Evolutionary conservation across 2,797 vertebrate species (phyloP).

Genomic region (Crenichthys baileyi): DNA sequence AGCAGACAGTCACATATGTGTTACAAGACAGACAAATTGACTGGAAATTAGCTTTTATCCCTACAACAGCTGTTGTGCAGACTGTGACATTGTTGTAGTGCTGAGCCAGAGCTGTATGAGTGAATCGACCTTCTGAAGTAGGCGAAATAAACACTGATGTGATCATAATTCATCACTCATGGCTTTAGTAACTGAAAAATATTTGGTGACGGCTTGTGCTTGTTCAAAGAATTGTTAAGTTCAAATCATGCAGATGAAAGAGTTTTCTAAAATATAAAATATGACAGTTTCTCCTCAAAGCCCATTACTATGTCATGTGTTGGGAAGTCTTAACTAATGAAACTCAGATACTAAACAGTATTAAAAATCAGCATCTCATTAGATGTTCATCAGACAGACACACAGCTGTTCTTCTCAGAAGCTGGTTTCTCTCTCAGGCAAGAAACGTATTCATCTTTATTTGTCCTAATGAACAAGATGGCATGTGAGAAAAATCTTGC

Average conservation of each 20-base stretch:
- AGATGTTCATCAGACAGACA: background rate
- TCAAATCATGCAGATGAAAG: background rate
- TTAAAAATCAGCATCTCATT: background rate
- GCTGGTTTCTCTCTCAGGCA: background rate
- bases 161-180: background rate
- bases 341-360: background rate
- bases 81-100: background rate
- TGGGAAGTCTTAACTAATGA: background rate
- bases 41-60: background rate
- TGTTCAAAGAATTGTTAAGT: background rate
- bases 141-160: background rate
- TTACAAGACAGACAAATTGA: slow-evolving; percentile 31
- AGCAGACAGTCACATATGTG: slow-evolving; percentile 21
- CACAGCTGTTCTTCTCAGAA: background rate
- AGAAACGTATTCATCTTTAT: background rate
- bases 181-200: background rate
- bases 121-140: background rate
- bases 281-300: background rate
- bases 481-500: background rate
- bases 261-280: background rate
- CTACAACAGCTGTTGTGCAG: slow-evolving; percentile 2
- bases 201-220: background rate
- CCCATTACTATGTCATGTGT: background rate
- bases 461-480: background rate
- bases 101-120: background rate